Base-by-base conservation (phyloP, 2,888 invertebrate species). In the Coelinius sp. region DNA sequence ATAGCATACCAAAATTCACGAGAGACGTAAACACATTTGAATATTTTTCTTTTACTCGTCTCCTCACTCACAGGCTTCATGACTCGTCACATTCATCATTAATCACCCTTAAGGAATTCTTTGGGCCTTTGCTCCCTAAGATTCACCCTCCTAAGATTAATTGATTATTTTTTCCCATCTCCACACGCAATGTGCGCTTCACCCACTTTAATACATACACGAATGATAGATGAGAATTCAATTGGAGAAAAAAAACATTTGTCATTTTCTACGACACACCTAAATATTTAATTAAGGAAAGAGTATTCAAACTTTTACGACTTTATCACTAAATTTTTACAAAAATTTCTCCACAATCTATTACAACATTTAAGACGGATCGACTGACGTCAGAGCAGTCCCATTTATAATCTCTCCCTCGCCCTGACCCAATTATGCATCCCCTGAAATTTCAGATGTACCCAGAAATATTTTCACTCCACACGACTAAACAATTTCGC, bases 391-490 rank as follows among this genome's bases (percentile, higher is more conserved):
- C 59, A 25, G 59, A 1, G 59, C 17, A 14, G n/a, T 27, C 27
- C 56, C 27, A 44, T 14, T 6, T 20, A 49, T 22, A 20, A 20
- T 7, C 17, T 17, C 49, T 20, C 49, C 14, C 20, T 5, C 17
- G 4, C 12, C 17, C 59, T 59, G 59, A 59, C 59, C 59, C 35
- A 59, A 59, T 59, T 59, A 59, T 49, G 27, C 14, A 59, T 52
- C 52, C 56, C 20, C 7, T 4, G 56, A 56, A 27, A 27, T 12
- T 12, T 22, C 52, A 3, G 10, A 52, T 52, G 52, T 25, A 7
- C 35, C 59, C 20, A 59, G 35, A 59, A 35, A 59, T 31, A 59
- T 17, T 59, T 59, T 35, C 35, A 59, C 59, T 14, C n/a, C n/a
- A 27, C 56, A 3, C 56, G 10, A 49, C 17, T 14, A 20, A 59